A percentile compares a stretch with the other conserved stretches of the same genome.
These are phyloP conservation scores for Thereva unica DNA, from an alignment of 2,888 invertebrate genomes.

Conservation along the genomic window DNA sequence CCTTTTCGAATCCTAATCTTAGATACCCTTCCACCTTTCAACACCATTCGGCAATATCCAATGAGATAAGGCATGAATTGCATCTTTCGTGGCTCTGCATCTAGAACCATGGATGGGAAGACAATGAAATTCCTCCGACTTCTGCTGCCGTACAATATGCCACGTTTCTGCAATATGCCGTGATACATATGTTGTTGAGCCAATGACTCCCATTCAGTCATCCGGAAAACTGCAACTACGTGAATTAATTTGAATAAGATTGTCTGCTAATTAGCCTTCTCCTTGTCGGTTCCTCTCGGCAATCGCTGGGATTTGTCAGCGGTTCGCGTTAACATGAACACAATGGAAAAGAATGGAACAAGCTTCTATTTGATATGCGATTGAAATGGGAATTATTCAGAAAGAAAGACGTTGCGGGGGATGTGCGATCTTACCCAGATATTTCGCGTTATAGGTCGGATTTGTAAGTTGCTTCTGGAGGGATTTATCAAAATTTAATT, in stretches of 20 bases:
- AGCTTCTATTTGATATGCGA: too few species aligned
- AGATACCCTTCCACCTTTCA: slow-evolving; percentile 25
- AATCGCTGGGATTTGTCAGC: slow-evolving; percentile 26
- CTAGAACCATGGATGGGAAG: slow-evolving; percentile 8
- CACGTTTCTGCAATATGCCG: slow-evolving; percentile 35
- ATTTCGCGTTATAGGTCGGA: too few species aligned
- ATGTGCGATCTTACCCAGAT: too few species aligned
- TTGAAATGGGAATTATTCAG: too few species aligned
- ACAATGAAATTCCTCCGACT: slow-evolving; percentile 29
- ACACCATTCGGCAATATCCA: slow-evolving; percentile 26
- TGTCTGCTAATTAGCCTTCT: slow-evolving; percentile 35
- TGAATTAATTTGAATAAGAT: slow-evolving; percentile 38
- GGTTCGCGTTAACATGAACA: slow-evolving; percentile 9
- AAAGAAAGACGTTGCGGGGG: too few species aligned
- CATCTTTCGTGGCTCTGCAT: slow-evolving; percentile 11
- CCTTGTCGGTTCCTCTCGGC: slow-evolving; percentile 26
- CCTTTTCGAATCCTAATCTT: slow-evolving; percentile 11
- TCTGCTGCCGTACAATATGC: slow-evolving; percentile 32
- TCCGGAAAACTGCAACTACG: slow-evolving; percentile 34
- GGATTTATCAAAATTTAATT: too few species aligned
- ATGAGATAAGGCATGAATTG: slow-evolving; percentile 21
- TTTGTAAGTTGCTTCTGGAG: too few species aligned
- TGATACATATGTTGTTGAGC: slow-evolving; percentile 34
- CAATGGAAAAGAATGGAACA: too few species aligned
- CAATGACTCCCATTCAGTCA: slow-evolving; percentile 36